Evolutionary conservation across 2,797 vertebrate genomes (phyloP).

Genomic region (Peromyscus eremicus): DNA sequence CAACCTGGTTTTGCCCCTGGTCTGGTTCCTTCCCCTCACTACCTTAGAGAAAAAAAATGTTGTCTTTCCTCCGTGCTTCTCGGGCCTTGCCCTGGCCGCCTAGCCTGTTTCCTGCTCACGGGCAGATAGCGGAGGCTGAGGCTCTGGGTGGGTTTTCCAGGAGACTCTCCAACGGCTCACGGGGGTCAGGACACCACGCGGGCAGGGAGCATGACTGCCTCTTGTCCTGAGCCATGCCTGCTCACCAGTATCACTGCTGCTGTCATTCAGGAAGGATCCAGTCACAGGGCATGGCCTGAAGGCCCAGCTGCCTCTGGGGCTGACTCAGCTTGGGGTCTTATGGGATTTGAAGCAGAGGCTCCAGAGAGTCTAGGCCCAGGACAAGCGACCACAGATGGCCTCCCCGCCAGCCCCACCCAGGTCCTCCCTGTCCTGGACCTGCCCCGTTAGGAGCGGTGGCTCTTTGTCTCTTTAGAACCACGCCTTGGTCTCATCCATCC

Average conservation of each 20-base stretch:
- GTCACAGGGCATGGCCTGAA: neutral
- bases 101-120: neutral
- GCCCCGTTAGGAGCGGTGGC: neutral
- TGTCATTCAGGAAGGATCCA: neutral
- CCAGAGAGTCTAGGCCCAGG: conserved; percentile 66
- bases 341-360: conserved; percentile 72
- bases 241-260: neutral
- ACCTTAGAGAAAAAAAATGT: neutral
- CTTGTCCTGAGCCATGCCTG: neutral
- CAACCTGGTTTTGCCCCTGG: neutral
- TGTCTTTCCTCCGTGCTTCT: neutral
- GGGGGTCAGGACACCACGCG: neutral
- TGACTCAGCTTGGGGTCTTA: conserved; percentile 76
- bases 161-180: neutral
- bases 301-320: neutral
- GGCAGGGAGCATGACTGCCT: neutral
- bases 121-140: neutral
- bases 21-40: neutral
- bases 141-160: neutral
- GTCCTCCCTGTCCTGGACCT: neutral
- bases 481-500: neutral
- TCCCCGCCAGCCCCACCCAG: neutral
- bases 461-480: conserved; percentile 6
- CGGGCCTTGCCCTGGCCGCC: neutral
- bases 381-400: conserved; percentile 37